A percentile compares a stretch with the other conserved stretches of the same genome.
Evolutionary conservation across 2,113 vertebrate species (phyloP).

Genomic region (Mobula birostris): DNA sequence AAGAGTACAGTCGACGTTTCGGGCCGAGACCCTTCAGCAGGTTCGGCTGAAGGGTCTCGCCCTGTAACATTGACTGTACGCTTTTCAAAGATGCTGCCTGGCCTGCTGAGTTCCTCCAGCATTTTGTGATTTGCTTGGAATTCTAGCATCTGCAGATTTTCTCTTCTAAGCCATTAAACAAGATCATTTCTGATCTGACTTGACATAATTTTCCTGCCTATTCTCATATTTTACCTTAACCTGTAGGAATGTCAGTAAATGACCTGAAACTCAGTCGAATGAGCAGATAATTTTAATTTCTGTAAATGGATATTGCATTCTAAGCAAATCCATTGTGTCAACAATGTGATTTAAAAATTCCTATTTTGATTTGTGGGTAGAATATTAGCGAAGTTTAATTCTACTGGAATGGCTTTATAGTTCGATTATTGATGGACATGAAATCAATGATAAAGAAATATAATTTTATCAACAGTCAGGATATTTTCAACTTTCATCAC

Average conservation of each 20-base stretch:
- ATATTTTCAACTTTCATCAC: background rate
- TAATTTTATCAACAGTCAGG: background rate
- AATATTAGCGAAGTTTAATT: background rate
- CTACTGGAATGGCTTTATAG: background rate
- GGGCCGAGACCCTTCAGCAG: too few species aligned
- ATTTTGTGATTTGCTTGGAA: too few species aligned
- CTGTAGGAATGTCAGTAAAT: background rate
- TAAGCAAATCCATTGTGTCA: background rate
- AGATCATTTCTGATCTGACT: too few species aligned
- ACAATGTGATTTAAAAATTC: background rate
- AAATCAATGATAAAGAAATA: background rate
- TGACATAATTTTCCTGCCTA: too few species aligned
- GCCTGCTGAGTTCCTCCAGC: too few species aligned
- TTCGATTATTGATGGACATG: background rate
- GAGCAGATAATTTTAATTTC: background rate
- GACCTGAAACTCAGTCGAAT: background rate
- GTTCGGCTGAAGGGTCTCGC: too few species aligned
- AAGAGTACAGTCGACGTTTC: too few species aligned
- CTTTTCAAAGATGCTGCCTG: too few species aligned
- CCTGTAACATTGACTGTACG: too few species aligned
- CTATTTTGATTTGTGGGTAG: background rate
- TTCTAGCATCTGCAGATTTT: too few species aligned
- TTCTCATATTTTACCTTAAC: too few species aligned
- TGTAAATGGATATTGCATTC: background rate
- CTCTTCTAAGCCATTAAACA: too few species aligned